Conservation (phyloP, 2,888 invertebrate species). For the Tricholauxania praeusta region DNA sequence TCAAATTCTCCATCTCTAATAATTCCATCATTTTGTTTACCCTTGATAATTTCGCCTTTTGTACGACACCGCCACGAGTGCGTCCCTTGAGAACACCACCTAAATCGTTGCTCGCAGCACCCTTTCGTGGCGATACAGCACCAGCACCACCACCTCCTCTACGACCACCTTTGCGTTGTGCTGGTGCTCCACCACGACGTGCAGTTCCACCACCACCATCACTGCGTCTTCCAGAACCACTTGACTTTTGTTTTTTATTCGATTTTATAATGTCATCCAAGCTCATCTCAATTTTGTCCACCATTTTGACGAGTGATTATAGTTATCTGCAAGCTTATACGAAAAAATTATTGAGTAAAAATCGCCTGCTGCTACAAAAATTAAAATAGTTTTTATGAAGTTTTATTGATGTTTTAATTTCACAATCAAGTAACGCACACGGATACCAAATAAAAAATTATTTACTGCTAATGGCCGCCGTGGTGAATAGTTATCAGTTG, state of each 20-base stretch:
- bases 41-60: slow-evolving; percentile 69
- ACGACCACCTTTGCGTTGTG: slow-evolving; percentile 69
- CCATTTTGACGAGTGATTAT: slow-evolving; percentile 74
- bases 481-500: too few relatives aligned
- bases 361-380: too few relatives aligned
- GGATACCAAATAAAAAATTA: too few relatives aligned
- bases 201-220: slow-evolving; percentile 68
- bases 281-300: slow-evolving; percentile 96
- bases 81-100: slow-evolving; percentile 78
- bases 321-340: neutral
- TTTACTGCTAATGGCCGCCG: too few relatives aligned
- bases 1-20: slow-evolving; percentile 30
- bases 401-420: too few relatives aligned
- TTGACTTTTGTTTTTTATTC: slow-evolving; percentile 71
- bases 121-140: slow-evolving; percentile 70
- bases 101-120: slow-evolving; percentile 56
- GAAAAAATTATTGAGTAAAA: slow-evolving; percentile 4
- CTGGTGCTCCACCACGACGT: slow-evolving; percentile 67
- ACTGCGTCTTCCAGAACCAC: slow-evolving; percentile 70
- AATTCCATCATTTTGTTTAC: slow-evolving; percentile 55
- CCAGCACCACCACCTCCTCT: slow-evolving; percentile 72
- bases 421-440: too few relatives aligned
- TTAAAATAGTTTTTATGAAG: too few relatives aligned
- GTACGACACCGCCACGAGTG: slow-evolving; percentile 75
- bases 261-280: slow-evolving; percentile 96